Evolutionary conservation across 35 echinoderm and acorn worm species (phyloP).

Genomic region (Stichopus chloronotus): DNA sequence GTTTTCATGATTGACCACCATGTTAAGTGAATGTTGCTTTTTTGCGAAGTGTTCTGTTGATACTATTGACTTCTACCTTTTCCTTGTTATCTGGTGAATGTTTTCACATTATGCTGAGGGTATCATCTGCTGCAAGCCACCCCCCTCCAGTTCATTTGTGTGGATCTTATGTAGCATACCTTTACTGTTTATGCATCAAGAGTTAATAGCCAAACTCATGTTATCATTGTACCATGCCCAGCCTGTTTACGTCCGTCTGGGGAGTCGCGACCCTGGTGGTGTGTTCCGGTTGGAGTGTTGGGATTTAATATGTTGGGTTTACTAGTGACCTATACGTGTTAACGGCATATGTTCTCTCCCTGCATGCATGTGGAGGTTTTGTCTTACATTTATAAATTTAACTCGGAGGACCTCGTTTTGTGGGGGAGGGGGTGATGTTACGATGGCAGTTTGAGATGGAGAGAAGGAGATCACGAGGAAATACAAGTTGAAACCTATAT

Average conservation of each 20-base stretch:
- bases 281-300: constrained; percentile 10
- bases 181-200: neutral
- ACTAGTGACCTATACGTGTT: neutral
- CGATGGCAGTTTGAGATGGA: neutral
- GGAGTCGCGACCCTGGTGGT: constrained; percentile 14
- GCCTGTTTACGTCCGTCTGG: constrained; percentile 7
- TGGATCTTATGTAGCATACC: neutral
- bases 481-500: too few relatives aligned
- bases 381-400: neutral
- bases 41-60: neutral
- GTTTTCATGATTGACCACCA: neutral
- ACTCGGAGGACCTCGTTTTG: neutral
- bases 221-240: constrained; percentile 8
- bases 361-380: neutral
- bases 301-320: neutral
- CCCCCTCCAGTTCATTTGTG: neutral
- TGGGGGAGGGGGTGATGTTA: neutral
- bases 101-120: neutral
- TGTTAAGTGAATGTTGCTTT: neutral
- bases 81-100: neutral
- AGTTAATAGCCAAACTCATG: neutral
- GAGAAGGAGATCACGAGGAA: too few relatives aligned
- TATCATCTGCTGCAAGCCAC: neutral
- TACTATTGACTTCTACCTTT: neutral
- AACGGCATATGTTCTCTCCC: neutral